Conservation (phyloP, 2,113 vertebrate species). For the Dolichotis patagonum region DNA sequence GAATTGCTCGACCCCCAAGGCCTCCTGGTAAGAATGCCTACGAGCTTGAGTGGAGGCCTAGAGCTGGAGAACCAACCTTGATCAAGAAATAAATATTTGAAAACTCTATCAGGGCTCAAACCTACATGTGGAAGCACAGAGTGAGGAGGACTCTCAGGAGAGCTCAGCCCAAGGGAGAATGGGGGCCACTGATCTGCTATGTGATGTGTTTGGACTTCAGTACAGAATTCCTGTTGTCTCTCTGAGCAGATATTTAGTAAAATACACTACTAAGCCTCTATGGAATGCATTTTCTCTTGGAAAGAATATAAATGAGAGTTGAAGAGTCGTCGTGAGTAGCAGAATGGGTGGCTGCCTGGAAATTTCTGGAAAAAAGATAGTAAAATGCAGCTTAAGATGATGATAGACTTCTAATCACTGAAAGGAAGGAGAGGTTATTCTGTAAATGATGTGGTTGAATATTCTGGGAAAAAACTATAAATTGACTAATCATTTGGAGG, state of each 20-base stretch:
- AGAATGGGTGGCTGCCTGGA: background rate
- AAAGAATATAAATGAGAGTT: background rate
- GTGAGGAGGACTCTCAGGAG: background rate
- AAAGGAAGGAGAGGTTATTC: background rate
- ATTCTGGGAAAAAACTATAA: background rate
- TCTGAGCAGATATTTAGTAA: background rate
- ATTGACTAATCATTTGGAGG: background rate
- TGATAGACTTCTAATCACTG: background rate
- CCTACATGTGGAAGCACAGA: background rate
- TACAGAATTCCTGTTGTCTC: background rate
- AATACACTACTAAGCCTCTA: background rate
- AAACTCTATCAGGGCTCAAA: background rate
- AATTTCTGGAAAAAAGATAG: background rate
- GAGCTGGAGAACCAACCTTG: background rate
- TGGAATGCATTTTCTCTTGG: background rate
- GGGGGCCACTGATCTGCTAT: background rate
- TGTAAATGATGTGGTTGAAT: background rate
- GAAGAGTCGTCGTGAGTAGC: background rate
- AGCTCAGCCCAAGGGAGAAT: background rate
- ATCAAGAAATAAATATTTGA: background rate
- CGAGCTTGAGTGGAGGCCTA: background rate
- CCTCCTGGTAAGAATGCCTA: background rate
- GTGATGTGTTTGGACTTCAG: background rate
- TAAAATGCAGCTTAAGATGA: background rate
- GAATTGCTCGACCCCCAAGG: background rate